phyloP scores from a whole-genome alignment of 1,140 invertebrate species.

The Macrocentrus cingulum region DNA sequence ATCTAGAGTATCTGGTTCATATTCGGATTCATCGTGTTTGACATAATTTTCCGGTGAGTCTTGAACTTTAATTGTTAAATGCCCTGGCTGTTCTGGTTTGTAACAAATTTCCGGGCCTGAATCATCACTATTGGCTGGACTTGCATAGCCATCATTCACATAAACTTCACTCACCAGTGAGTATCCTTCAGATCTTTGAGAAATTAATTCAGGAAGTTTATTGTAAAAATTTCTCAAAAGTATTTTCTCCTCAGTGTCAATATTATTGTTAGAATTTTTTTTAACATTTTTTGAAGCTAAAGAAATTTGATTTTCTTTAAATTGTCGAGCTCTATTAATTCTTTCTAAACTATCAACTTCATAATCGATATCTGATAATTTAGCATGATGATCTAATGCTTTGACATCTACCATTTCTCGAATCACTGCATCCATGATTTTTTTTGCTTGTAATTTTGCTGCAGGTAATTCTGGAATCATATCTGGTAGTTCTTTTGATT shows the following conservation, averaged over 20 bases:
- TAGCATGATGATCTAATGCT: slow-evolving; percentile 43
- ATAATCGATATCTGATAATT: slow-evolving; percentile 57
- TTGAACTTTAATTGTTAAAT: slow-evolving; percentile 77
- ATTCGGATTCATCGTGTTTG: slow-evolving; percentile 72
- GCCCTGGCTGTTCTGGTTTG: slow-evolving; percentile 68
- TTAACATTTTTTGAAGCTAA: neutral
- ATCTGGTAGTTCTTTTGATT: slow-evolving; percentile 40
- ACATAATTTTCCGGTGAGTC: slow-evolving; percentile 72
- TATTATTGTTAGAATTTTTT: neutral
- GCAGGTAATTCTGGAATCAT: slow-evolving; percentile 51
- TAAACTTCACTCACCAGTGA: slow-evolving; percentile 76
- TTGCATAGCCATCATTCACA: slow-evolving; percentile 74
- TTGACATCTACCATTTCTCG: slow-evolving; percentile 58
- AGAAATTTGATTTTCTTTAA: neutral
- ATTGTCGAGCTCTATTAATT: slow-evolving; percentile 44
- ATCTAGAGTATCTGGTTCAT: slow-evolving; percentile 82
- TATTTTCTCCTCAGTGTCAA: slow-evolving; percentile 56
- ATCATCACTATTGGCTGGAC: slow-evolving; percentile 66
- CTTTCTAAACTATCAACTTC: slow-evolving; percentile 80
- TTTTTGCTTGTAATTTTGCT: slow-evolving; percentile 47
- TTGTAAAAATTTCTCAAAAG: slow-evolving; percentile 51
- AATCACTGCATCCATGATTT: slow-evolving; percentile 60
- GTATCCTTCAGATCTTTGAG: slow-evolving; percentile 59
- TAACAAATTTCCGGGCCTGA: slow-evolving; percentile 63
- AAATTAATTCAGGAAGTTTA: slow-evolving; percentile 60